Base-by-base conservation (phyloP, 2,888 invertebrate species). In the Lamellibrachia satsuma region DNA sequence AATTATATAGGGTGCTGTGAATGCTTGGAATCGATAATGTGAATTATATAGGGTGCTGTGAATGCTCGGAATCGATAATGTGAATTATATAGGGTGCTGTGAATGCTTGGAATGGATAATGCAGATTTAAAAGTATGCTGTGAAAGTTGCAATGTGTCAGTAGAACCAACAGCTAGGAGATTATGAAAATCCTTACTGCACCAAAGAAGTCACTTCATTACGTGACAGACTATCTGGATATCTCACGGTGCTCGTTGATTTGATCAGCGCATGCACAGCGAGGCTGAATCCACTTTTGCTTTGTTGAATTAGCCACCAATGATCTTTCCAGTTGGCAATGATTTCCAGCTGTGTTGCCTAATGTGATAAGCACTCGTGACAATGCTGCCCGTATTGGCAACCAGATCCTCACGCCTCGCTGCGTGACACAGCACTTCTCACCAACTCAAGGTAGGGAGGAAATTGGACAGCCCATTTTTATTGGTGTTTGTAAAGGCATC, bases 341-440 rank as follows among this genome's bases (percentile, higher is more conserved):
- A 75, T 75, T 75, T 75, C 75, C 22, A 75, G 22, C 75, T 75
- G 75, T 75, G 75, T 75, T 15, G 75, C 22, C 3, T 75, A 75
- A 75, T 75, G 75, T n/a, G 75, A 75, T 75, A 75, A 75, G 75
- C 75, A 22, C 75, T n/a, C 75, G 75, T 75, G n/a, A 75, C 75
- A 75, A 75, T 22, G 75, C 75, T 15, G 75, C 75, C 75, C 75
- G 11, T 75, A 75, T 75, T 75, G 75, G 75, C 75, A 75, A 75
- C 15, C 75, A 75, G 22, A 75, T 75, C 75, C 75, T 75, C 22
- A 0, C 22, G 75, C 15, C 75, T 75, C 75, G 6, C 15, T 75
- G 75, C 75, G 2, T 75, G 75, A 22, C n/a, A 75, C 22, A 22
- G 22, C 75, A 75, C 75, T 6, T 75, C n/a, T n/a, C 75, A 6